phyloP scores from a whole-genome alignment of 2,888 invertebrate species.

The Elysia crispata region DNA sequence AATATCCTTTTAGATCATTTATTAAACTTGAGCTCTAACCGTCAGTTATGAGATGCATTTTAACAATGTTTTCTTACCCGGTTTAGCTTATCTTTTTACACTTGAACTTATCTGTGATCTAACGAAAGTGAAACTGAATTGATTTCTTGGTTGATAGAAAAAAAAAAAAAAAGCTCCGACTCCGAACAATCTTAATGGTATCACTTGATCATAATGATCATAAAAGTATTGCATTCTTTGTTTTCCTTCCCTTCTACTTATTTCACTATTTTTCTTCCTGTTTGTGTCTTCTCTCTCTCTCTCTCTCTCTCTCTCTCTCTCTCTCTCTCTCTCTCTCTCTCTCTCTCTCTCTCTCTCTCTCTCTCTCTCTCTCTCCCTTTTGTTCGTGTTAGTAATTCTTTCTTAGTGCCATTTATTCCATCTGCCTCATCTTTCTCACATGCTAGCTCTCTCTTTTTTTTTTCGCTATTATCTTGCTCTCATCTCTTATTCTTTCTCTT shows the following conservation, averaged over 20 bases:
- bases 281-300: constrained; percentile 32
- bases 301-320: neutral
- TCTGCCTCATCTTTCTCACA: constrained; percentile 2
- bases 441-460: neutral
- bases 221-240: no score
- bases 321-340: constrained; percentile 29
- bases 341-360: constrained; percentile 26
- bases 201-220: no score
- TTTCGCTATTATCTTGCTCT: neutral
- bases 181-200: no score
- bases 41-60: no score
- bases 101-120: no score
- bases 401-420: constrained; percentile 14
- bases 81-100: no score
- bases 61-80: no score
- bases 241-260: neutral
- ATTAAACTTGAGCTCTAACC: no score
- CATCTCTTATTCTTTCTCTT: neutral
- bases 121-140: no score
- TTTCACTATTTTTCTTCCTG: constrained; percentile 18
- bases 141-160: no score
- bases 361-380: constrained; percentile 17
- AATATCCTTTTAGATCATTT: no score
- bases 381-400: neutral
- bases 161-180: no score